phyloP scores from a whole-genome alignment of 2,888 invertebrate genomes.

The Mesochorus sp. region DNA sequence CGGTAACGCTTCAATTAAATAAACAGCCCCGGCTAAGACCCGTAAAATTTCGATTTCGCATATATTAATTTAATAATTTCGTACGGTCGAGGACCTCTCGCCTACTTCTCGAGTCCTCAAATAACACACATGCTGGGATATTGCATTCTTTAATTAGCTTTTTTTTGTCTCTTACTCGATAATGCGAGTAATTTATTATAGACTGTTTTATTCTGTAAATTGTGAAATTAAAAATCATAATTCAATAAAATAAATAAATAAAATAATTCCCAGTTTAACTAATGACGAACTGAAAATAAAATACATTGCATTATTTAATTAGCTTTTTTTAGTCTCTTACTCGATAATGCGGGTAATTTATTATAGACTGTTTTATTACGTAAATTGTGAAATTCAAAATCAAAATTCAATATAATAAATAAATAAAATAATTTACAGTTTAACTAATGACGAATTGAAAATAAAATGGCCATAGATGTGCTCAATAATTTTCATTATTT shows the following conservation, averaged over 20 bases:
- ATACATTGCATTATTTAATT: neutral
- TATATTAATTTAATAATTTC: slow-evolving; percentile 65
- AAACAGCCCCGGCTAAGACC: slow-evolving; percentile 66
- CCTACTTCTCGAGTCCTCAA: neutral
- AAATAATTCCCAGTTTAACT: neutral
- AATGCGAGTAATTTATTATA: too few species aligned
- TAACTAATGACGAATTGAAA: neutral
- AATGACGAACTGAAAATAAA: neutral
- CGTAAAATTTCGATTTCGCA: slow-evolving; percentile 70
- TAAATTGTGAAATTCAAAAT: neutral
- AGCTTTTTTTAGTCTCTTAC: neutral
- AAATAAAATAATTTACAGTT: neutral
- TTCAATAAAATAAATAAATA: neutral
- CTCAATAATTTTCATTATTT: too few species aligned
- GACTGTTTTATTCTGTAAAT: too few species aligned
- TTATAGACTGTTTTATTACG: too few species aligned
- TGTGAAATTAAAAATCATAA: neutral
- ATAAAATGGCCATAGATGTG: too few species aligned
- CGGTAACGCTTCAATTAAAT: slow-evolving; percentile 72
- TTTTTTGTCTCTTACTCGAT: too few species aligned
- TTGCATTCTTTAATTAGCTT: neutral
- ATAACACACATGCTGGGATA: neutral
- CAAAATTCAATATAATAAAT: neutral
- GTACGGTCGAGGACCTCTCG: slow-evolving; percentile 27
- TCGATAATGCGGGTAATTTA: slow-evolving; percentile 8